Base-by-base conservation (phyloP, 2,888 invertebrate genomes). In the Luperina testacea region DNA sequence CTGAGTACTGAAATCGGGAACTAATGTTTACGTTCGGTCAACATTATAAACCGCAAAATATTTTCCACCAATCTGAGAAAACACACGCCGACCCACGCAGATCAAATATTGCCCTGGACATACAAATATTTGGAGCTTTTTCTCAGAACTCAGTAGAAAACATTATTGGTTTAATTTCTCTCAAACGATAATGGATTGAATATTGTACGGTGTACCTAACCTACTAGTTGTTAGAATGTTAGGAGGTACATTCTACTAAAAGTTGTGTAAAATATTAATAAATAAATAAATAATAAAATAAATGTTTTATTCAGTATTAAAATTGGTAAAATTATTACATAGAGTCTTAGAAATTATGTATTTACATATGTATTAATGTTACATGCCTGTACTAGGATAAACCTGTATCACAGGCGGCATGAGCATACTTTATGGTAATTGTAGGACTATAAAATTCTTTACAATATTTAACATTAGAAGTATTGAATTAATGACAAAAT, bases 31-130 rank as follows among this genome's bases (percentile, higher is more conserved):
- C 75, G 24, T 65, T 71, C 13, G 70, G 82, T 72, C 61, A 84
- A 85, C 75, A 70, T 85, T 84, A 70, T 72, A 70, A 75, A 48
- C 59, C 63, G 68, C 63, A 48, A 53, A 42, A 78, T 75, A 75
- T 71, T 77, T 84, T 85, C 78, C 77, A 72, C 72, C 76, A 80
- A 77, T 67, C 77, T 67, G 61, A 45, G 38, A 65, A 80, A 87
- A 78, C 75, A 72, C 68, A 20, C 63, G 69, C 69, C 61, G 45
- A 64, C 53, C 67, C 53, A 27, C 38, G 27, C 65, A 48, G 45
- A 59, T 64, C 63, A 72, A 72, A 83, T 32, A 57, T 57, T 53
- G 67, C 67, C 70, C 61, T 59, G 68, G 42, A 75, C 72, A 72
- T 72, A 63, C 72, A 45, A 81, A 63, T 68, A 78, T 69, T 72